Evolutionary conservation across 2,888 invertebrate species (phyloP), one percentile per base, ranked within the genome.

Genomic region (Osedax frankpressi): DNA sequence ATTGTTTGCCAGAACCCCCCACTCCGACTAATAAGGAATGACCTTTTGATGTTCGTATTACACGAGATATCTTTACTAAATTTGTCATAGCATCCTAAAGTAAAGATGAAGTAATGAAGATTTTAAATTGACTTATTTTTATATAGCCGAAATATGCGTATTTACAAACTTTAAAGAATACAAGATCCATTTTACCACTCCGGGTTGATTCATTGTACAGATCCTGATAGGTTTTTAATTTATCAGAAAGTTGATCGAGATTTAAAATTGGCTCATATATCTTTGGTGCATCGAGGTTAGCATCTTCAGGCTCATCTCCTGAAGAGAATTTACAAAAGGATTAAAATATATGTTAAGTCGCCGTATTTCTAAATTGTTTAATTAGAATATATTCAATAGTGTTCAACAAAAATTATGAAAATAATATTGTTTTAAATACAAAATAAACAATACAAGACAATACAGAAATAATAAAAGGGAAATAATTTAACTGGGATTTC

Each of bases 1-100:
- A 93, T 84, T 96, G 96, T 86, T 96, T 96, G 72, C 96, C 96
- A 71, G 94, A 94, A 30, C 96, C 96, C 30, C 96, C 96, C 28
- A 96, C 95, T 75, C 93, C 96, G 29, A 96, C 94, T 71, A 96
- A 87, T 89, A 96, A 91, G 26, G 94, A 93, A 84, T 96, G 94
- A 75, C 96, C 96, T 80, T 93, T 88, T 0, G 95, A 93, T 85
- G 94, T 92, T 78, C 95, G 88, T 80, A 96, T 94, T 60, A 96
- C 91, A 80, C 96, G 88, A 0, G 95, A 94, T 81, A 96, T 92
- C 88, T 87, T 94, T 2, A 95, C 93, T 78, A 96, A 87, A 86
- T 96, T 94, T 74, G 93, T 86, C 92, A 96, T 95, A 25, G 95
- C 95, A 85, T 96, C 95, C 30, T 83, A 70, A n/a, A n/a, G n/a